phyloP scores from a whole-genome alignment of 2,797 vertebrate genomes.

The Morus bassanus region DNA sequence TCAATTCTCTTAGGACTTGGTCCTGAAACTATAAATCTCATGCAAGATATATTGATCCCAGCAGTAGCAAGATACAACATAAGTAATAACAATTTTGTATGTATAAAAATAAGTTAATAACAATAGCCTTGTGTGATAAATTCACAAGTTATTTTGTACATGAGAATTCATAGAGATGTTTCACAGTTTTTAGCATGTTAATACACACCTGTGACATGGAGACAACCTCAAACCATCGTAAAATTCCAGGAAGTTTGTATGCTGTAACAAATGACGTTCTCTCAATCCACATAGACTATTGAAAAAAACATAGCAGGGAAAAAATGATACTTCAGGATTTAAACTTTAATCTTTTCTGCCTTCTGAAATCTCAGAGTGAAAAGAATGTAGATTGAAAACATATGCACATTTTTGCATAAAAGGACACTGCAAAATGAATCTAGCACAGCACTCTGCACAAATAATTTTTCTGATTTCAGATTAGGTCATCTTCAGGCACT shows the following conservation, averaged over 20 bases:
- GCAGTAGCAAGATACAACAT: not conserved
- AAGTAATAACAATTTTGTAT: not conserved
- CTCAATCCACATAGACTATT: constrained; percentile 98
- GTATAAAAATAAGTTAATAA: not conserved
- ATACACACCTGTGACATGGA: constrained; percentile 83
- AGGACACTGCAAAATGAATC: not conserved
- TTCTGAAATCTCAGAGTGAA: not conserved
- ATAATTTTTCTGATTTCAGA: not conserved
- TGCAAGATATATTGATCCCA: not conserved
- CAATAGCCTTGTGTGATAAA: not conserved
- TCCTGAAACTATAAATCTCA: not conserved
- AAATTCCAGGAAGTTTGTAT: constrained; percentile 95
- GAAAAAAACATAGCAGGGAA: not conserved
- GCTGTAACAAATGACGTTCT: constrained; percentile 92
- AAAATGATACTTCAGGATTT: not conserved
- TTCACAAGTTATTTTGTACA: not conserved
- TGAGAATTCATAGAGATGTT: rapidly evolving
- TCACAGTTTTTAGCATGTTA: not conserved
- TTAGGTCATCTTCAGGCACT: not conserved
- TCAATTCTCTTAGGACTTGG: not conserved
- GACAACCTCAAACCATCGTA: constrained; percentile 95
- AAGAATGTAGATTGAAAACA: not conserved
- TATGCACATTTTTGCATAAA: not conserved
- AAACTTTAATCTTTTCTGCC: not conserved
- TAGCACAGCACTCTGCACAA: not conserved